Base-by-base conservation (phyloP, 2,113 vertebrate species). In the Heterotis niloticus region DNA sequence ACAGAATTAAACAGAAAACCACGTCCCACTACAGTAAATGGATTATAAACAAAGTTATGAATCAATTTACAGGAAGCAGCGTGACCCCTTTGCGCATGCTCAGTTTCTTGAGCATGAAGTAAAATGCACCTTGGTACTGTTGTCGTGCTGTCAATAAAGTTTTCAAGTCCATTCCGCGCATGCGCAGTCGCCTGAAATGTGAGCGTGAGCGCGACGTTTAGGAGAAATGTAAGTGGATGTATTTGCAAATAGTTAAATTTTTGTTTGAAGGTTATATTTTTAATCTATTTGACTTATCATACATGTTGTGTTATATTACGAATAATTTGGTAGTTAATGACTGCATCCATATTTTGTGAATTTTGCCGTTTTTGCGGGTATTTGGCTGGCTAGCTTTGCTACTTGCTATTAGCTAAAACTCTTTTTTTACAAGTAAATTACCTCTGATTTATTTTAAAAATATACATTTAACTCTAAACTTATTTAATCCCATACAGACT, bases 131-230 rank as follows among this genome's bases (percentile, higher is more conserved):
- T 7, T 44, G 34, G 2, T 4, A 44, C 7, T 44, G 34, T 44
- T 44, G 26, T 9, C 9, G 34, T 10, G 23, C 51, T 79, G 5
- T 82, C 57, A 77, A 84, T 87, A 84, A 85, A 87, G 81, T 80
- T 82, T 54, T 60, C 34, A 85, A 87, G 69, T 66, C 5, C 0
- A 57, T 20, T 70, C 5, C 10, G 77, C 13, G 79, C 86, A 85
- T 87, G 88, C 88, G 87, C 82, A 62, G 1, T 0, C 64, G 13
- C 0, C 17, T n/a, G 11, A 3, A 12, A 18, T 12, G 44, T 3
- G 29, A 80, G 87, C 87, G 88, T 78, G 86, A 86, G 14, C 29
- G 5, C 16, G 29, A 81, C 88, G 86, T 83, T n/a, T 67, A 77
- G 57, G 75, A 16, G 29, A 29, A 65, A 12, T 83, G 89, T 89